These are phyloP conservation scores for Mellilla xanthometata DNA, from an alignment of 2,888 invertebrate species.

Conservation along the genomic window DNA sequence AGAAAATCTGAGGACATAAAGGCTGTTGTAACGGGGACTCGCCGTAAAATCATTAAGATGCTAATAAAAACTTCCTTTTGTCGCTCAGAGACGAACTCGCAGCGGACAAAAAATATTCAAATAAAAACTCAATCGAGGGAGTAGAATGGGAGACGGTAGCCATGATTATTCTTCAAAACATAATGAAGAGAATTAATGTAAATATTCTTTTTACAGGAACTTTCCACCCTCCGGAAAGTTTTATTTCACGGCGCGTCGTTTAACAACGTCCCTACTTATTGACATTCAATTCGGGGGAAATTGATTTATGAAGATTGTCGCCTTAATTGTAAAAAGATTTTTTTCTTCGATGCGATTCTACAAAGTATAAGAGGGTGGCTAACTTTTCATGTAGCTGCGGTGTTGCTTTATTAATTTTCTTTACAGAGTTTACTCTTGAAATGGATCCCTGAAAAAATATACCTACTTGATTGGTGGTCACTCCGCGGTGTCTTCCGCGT, in stretches of 20 bases:
- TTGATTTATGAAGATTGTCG: conserved; percentile 83
- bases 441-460: no score
- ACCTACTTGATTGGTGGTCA: no score
- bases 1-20: conserved; percentile 84
- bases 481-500: no score
- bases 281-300: conserved; percentile 83
- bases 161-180: conserved; percentile 84
- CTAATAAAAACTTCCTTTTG: conserved; percentile 84
- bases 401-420: no score
- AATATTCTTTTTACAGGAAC: conserved; percentile 81
- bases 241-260: conserved; percentile 81
- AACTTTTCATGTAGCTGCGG: no score
- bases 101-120: conserved; percentile 78
- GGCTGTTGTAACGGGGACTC: conserved; percentile 82
- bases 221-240: conserved; percentile 80
- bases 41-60: conserved; percentile 84
- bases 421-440: no score
- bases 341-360: conserved; percentile 31
- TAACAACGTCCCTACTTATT: conserved; percentile 81
- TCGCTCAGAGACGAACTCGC: conserved; percentile 75
- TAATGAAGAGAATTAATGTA: conserved; percentile 84
- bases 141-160: conserved; percentile 73
- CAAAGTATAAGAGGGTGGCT: conserved; percentile 22
- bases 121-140: conserved; percentile 81
- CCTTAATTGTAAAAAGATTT: conserved; percentile 78